A percentile compares a stretch with the other conserved stretches of the same genome.
Evolutionary conservation across 1,140 invertebrate species (phyloP).

Genomic region (Dendrolimus kikuchii): DNA sequence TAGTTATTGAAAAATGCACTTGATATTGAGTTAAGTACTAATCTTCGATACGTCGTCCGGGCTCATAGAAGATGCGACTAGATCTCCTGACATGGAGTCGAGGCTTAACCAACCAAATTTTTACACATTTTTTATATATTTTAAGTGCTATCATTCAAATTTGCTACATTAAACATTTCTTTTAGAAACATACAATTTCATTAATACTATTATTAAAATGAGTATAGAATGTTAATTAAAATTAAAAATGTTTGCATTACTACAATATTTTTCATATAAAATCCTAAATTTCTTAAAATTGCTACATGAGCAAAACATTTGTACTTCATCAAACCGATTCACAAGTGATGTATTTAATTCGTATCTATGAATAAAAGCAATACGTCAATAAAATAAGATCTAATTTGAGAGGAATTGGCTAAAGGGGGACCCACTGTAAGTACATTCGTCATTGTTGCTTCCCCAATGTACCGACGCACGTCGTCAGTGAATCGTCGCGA

Average conservation of each 20-base stretch:
- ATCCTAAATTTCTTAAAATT: constrained; percentile 45
- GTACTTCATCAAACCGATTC: constrained; percentile 47
- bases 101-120: too few species aligned
- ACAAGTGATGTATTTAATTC: constrained; percentile 18
- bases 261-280: constrained; percentile 37
- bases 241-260: constrained; percentile 43
- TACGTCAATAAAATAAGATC: constrained; percentile 43
- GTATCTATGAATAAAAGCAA: constrained; percentile 22
- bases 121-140: too few species aligned
- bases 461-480: constrained; percentile 15
- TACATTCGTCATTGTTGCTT: constrained; percentile 19
- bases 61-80: too few species aligned
- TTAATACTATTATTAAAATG: constrained; percentile 48
- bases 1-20: too few species aligned
- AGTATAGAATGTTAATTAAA: constrained; percentile 50
- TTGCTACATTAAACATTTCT: too few species aligned
- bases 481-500: constrained; percentile 15
- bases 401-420: constrained; percentile 48
- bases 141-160: too few species aligned
- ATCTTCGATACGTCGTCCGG: too few species aligned
- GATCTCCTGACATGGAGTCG: too few species aligned
- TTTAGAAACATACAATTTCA: constrained; percentile 26
- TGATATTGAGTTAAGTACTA: too few species aligned
- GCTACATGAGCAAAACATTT: constrained; percentile 67
- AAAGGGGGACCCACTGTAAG: constrained; percentile 37